Percentiles rank a stretch among this genome's conserved stretches.
phyloP scores from a whole-genome alignment of 2,113 vertebrate species.

The Axis porcinus region DNA sequence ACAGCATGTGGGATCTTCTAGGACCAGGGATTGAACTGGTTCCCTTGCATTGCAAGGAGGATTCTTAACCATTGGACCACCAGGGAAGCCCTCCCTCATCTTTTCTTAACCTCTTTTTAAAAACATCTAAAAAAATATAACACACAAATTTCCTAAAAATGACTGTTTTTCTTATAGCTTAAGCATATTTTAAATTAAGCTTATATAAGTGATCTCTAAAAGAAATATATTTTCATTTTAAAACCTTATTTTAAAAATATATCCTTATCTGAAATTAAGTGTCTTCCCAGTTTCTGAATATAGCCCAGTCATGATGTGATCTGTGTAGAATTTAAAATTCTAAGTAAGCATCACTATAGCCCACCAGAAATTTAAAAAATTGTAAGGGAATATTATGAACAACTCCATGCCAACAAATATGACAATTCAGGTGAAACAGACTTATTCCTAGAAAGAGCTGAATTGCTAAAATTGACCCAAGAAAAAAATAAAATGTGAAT shows the following conservation, averaged over 20 bases:
- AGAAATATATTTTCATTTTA: conserved; percentile 6
- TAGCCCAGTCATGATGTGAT: background rate
- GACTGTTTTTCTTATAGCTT: background rate
- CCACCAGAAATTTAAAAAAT: background rate
- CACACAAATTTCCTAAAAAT: background rate
- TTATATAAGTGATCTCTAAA: background rate
- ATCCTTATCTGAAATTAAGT: background rate
- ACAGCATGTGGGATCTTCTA: background rate
- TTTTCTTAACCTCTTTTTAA: background rate
- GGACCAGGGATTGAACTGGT: background rate
- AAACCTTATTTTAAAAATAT: background rate
- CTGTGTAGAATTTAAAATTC: conserved; percentile 17
- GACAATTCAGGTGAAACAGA: background rate
- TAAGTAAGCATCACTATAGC: background rate
- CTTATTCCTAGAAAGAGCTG: background rate
- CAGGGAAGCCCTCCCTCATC: background rate
- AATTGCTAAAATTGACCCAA: background rate
- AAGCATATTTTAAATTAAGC: background rate
- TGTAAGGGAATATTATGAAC: background rate
- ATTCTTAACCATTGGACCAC: background rate
- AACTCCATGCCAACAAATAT: background rate
- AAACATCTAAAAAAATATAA: background rate
- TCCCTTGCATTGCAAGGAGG: background rate
- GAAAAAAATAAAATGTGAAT: background rate
- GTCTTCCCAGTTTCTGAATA: background rate